phyloP scores from a whole-genome alignment of 2,888 invertebrate species.

The Digitonthophagus gazella region DNA sequence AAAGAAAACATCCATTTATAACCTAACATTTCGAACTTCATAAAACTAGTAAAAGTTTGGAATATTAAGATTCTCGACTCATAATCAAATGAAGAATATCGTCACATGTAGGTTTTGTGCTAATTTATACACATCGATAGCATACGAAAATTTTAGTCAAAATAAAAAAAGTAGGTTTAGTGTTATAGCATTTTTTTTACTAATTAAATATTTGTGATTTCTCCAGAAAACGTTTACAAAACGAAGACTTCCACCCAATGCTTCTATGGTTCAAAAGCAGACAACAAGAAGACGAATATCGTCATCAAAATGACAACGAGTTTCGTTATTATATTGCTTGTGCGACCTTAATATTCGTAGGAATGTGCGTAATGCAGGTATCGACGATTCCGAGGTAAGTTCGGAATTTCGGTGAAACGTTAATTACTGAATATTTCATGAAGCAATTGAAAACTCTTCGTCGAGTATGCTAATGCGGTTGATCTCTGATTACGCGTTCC shows the following conservation, averaged over 20 bases:
- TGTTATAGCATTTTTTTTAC: too few relatives aligned
- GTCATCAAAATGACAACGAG: slow-evolving; percentile 75
- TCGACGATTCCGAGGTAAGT: slow-evolving; percentile 75
- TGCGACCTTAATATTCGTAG: slow-evolving; percentile 72
- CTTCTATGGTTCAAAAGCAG: slow-evolving; percentile 79
- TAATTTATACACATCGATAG: too few relatives aligned
- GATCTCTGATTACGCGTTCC: neutral
- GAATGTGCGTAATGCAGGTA: slow-evolving; percentile 76
- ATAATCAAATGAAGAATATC: too few relatives aligned
- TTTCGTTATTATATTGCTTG: slow-evolving; percentile 84
- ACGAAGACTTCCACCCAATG: slow-evolving; percentile 76
- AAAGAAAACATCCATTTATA: too few relatives aligned
- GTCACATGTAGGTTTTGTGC: too few relatives aligned
- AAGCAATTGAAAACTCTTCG: neutral
- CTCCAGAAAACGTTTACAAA: slow-evolving; percentile 58
- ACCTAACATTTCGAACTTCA: too few relatives aligned
- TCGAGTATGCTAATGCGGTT: neutral
- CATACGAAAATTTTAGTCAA: too few relatives aligned
- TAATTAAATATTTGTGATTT: slow-evolving; percentile 22
- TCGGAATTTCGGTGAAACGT: neutral
- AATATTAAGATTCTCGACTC: too few relatives aligned
- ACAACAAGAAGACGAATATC: slow-evolving; percentile 74
- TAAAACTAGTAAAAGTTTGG: too few relatives aligned
- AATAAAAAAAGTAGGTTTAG: too few relatives aligned
- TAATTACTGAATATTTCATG: slow-evolving; percentile 9